These are phyloP conservation scores for Axis porcinus DNA, from an alignment of 2,113 vertebrate species.

Conservation along the genomic window DNA sequence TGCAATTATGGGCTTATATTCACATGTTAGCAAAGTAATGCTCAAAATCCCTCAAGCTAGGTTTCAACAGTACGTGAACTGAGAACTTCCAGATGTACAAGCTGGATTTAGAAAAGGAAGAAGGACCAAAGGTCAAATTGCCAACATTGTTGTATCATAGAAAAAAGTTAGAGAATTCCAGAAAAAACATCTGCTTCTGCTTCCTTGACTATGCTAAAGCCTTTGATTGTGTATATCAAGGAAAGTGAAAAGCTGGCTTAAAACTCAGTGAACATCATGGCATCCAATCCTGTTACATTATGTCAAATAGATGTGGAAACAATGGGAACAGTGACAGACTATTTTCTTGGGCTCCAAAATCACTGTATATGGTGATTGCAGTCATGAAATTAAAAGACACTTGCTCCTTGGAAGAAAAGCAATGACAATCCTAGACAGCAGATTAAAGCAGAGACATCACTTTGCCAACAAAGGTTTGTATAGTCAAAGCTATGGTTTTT, in stretches of 20 bases:
- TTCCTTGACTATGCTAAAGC: neutral
- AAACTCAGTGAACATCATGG: neutral
- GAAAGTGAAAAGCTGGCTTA: neutral
- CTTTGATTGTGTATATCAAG: neutral
- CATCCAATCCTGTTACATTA: neutral
- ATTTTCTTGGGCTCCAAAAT: neutral
- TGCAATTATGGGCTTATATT: neutral
- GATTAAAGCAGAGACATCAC: neutral
- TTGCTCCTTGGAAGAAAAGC: neutral
- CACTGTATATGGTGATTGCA: neutral
- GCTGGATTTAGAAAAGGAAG: neutral
- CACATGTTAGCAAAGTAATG: neutral
- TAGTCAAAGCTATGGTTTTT: neutral
- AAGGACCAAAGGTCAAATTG: neutral
- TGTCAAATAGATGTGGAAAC: neutral
- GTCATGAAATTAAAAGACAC: neutral
- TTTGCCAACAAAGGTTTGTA: neutral
- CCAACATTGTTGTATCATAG: neutral
- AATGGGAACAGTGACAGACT: neutral
- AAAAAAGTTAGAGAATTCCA: neutral
- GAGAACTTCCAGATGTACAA: neutral
- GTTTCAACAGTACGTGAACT: neutral
- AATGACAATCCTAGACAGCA: neutral
- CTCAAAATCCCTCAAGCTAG: neutral
- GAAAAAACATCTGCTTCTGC: neutral